Base-by-base conservation (phyloP, 2,797 vertebrate genomes). In the Acipenser ruthenus region DNA sequence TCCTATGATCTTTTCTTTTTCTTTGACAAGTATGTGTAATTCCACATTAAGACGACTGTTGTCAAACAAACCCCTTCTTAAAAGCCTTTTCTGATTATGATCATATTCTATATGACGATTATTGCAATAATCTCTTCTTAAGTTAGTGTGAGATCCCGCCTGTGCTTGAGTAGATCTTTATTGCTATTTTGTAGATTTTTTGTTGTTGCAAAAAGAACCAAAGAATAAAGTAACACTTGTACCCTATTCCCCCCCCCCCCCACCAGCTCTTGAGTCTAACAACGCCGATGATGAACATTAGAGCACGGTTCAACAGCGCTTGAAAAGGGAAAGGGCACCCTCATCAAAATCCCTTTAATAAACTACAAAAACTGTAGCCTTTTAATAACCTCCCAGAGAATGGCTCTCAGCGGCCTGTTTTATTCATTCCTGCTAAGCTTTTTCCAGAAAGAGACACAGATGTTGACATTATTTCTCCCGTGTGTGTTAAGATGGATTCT, bases 401-500 rank as follows among this genome's bases (percentile, higher is more conserved):
- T 88, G 83, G 81, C 84, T 82, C 78, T 78, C 78, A 76, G 74
- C 84, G 79, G 83, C 81, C 64, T 13, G 56, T 59, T 78, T 82
- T 77, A 87, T 91, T 91, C 85, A 89, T 85, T 37, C 75, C 69
- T 7, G 63, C 10, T 13, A 12, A 74, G 73, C 63, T 72, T 87
- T 91, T 88, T 86, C 86, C 85, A 85, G 84, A 84, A 82, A 84
- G 78, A 79, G 78, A 77, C 92, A 92, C 94, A 95, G 93, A 96
- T 95, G 95, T 92, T 93, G 94, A 92, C 93, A 89, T 90, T 91
- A 84, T 91, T 91, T 86, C 37, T 37, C 37, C 23, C 2, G 23
- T 37, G 85, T 78, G 87, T 90, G 91, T 93, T 93, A 93, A 95
- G 91, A 93, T 91, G 85, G 86, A 86, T 90, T 90, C 91, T 93